Conservation (phyloP, 2,797 vertebrate species). For the Hephaestus fuliginosus region DNA sequence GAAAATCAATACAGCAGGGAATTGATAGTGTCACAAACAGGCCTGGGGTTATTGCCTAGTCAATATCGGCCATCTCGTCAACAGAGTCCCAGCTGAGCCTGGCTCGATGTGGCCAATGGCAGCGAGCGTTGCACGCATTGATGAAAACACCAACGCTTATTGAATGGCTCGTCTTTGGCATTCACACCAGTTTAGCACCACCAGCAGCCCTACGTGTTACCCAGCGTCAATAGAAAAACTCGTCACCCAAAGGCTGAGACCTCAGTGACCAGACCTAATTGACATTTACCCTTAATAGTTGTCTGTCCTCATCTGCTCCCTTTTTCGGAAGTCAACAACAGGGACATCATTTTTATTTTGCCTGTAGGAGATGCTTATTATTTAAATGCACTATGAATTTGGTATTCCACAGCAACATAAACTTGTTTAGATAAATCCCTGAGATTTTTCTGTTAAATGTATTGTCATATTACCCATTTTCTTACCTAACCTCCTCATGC, state of each 20-base stretch:
- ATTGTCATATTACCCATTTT: neutral
- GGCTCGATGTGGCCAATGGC: conserved; percentile 46
- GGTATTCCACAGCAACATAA: neutral
- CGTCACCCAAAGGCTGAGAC: conserved; percentile 3
- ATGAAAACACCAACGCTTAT: conserved; percentile 55
- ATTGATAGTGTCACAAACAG: conserved; percentile 73
- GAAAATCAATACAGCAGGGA: conserved; percentile 74
- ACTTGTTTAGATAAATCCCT: neutral
- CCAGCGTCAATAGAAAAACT: conserved; percentile 43
- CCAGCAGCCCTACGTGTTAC: conserved; percentile 28
- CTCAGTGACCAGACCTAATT: conserved; percentile 32
- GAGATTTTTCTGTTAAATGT: neutral
- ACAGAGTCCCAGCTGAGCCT: conserved; percentile 64
- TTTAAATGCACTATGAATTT: neutral
- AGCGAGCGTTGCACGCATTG: conserved; percentile 29
- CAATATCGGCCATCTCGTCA: conserved; percentile 59
- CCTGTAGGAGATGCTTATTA: neutral
- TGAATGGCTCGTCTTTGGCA: conserved; percentile 20
- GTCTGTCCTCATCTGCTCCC: neutral
- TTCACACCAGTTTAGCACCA: conserved; percentile 53
- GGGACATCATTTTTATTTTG: neutral
- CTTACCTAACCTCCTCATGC: neutral
- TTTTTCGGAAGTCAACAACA: conserved; percentile 11
- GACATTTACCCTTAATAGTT: conserved; percentile 27
- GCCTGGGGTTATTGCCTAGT: conserved; percentile 67